phyloP scores from a whole-genome alignment of 2,113 vertebrate genomes.

The Chamaea fasciata region DNA sequence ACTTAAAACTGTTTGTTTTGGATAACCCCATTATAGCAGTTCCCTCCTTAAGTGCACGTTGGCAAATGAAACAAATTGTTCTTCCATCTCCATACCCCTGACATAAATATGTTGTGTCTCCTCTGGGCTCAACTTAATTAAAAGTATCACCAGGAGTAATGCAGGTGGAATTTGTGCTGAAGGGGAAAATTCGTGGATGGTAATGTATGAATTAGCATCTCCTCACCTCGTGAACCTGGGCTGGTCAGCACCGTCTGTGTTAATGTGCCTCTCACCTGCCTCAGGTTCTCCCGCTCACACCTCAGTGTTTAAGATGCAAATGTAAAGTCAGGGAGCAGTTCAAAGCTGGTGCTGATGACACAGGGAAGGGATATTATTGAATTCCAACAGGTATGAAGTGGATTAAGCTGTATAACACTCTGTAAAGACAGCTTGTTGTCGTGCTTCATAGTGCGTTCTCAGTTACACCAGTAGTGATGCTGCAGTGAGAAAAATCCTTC shows the following conservation, averaged over 20 bases:
- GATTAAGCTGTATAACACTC: not conserved
- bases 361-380: not conserved
- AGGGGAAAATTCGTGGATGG: not conserved
- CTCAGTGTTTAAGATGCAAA: not conserved
- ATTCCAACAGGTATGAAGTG: not conserved
- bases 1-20: conserved; percentile 21
- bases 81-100: not conserved
- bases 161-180: conserved; percentile 32
- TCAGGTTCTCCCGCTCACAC: not conserved
- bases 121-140: conserved; percentile 36
- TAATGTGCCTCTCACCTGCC: not conserved
- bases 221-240: not conserved
- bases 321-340: not conserved
- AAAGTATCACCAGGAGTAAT: not conserved
- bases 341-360: not conserved
- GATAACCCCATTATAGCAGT: not conserved
- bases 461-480: not conserved
- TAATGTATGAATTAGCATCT: not conserved
- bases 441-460: not conserved
- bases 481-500: not conserved
- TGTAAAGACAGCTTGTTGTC: not conserved
- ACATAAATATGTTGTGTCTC: conserved; percentile 25
- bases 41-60: not conserved
- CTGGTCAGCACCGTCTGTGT: not conserved
- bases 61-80: conserved; percentile 14